A percentile compares a stretch with the other conserved stretches of the same genome.
These are phyloP conservation scores for Strongylocentrotus purpuratus DNA, from an alignment of 35 echinoderm and acorn worm genomes.

Conservation along the genomic window DNA sequence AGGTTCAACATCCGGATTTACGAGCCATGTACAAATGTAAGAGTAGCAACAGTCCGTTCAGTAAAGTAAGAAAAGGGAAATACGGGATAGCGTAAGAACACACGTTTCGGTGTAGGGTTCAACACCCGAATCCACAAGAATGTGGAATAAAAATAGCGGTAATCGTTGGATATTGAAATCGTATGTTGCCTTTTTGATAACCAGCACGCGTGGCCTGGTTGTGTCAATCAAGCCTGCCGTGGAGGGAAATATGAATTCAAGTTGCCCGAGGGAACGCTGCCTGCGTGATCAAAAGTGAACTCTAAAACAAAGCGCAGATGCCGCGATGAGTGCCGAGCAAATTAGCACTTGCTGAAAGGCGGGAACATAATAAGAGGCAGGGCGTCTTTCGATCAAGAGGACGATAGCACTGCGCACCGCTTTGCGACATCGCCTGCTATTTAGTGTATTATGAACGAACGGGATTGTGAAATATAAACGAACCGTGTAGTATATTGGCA, in stretches of 20 bases:
- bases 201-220: not conserved
- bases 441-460: not conserved
- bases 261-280: not conserved
- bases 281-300: not conserved
- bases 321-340: not conserved
- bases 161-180: not conserved
- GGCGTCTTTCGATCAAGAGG: not conserved
- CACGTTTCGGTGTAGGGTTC: not conserved
- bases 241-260: not conserved
- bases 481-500: not conserved
- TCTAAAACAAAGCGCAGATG: not conserved
- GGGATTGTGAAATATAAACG: not conserved
- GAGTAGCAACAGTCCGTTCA: not conserved
- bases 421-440: not conserved
- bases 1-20: no score
- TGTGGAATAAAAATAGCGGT: not conserved
- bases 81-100: not conserved
- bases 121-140: not conserved
- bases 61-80: not conserved
- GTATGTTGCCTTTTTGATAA: not conserved
- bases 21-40: no score
- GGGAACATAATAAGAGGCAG: not conserved
- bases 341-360: slow-evolving; percentile 16
- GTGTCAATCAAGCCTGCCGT: not conserved
- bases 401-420: not conserved